Evolutionary conservation across 2,797 vertebrate genomes (phyloP), one percentile per base, ranked within the genome.

Genomic region (Lophius americanus): DNA sequence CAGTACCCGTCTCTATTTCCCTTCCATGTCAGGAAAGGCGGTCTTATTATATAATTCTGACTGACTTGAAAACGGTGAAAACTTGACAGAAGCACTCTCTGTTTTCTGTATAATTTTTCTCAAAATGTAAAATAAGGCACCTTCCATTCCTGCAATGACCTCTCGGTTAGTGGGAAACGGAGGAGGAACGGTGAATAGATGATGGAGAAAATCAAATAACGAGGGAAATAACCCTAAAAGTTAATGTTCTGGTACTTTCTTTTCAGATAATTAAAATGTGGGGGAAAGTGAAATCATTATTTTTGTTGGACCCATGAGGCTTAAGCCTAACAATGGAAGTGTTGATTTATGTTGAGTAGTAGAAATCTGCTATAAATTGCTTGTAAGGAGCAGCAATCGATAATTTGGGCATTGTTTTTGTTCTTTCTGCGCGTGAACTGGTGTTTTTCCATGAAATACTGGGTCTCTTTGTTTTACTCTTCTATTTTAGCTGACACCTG

Each of bases 251-350:
- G 65, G 33, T 77, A 47, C 79, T 84, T 78, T 84, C 68, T 82
- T 73, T 84, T 61, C 55, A 77, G 81, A 86, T 84, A 78, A 86
- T 89, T 78, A 84, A 83, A 85, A 78, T 85, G 69, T 75, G 68
- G 69, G 60, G 83, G 74, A 73, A 72, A 67, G 76, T 70, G 49
- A 87, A 84, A 86, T 80, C 64, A 85, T 85, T 85, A 84, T 73
- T 84, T 82, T 86, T 84, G 83, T 85, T 68, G 63, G 57, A 47
- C 84, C 71, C 82, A 41, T 1, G 82, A 81, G 81, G 62, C 59
- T 74, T 65, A 47, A 60, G 60, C n/a, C 70, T 46, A 75, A 76
- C 64, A 71, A 78, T 79, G 68, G 64, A 73, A 8, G 55, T 66
- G 64, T 32, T 83, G 83, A 89, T 83, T 83, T 82, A 78, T 80